Conservation (phyloP, 2,113 vertebrate species). For the Raja brachyura region DNA sequence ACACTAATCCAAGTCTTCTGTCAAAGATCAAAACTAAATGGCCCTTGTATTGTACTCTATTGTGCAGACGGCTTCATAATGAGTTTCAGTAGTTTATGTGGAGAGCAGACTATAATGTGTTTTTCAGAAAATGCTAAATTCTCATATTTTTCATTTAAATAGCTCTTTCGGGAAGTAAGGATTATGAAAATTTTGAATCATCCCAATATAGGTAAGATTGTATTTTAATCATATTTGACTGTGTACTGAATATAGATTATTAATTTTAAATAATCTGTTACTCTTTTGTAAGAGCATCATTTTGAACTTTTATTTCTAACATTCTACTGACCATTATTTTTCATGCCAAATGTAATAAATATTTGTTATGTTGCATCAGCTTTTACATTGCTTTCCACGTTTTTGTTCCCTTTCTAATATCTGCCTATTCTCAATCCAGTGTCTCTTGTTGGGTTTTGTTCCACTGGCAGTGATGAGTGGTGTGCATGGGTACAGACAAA, state of each 20-base stretch:
- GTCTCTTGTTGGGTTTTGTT: not conserved
- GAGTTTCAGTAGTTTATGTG: not conserved
- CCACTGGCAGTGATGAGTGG: not conserved
- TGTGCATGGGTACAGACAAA: too few species aligned
- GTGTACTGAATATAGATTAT: not conserved
- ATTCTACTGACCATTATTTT: not conserved
- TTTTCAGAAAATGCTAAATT: not conserved
- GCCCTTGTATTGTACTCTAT: not conserved
- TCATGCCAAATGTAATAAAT: not conserved
- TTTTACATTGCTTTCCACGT: not conserved
- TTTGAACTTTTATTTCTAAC: not conserved
- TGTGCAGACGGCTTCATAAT: not conserved
- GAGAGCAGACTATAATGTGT: not conserved
- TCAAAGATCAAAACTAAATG: not conserved
- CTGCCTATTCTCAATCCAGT: not conserved
- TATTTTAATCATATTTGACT: not conserved
- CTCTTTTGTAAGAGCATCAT: not conserved
- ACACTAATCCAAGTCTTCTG: not conserved
- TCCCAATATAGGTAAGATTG: slow-evolving; percentile 85
- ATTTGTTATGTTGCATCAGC: not conserved
- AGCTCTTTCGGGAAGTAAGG: slow-evolving; percentile 95
- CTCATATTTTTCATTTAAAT: slow-evolving; percentile 52
- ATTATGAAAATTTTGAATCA: slow-evolving; percentile 98
- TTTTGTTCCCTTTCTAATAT: not conserved
- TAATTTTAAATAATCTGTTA: not conserved